Base-by-base conservation (phyloP, 2,888 invertebrate genomes). In the Neoscelio sp. region DNA sequence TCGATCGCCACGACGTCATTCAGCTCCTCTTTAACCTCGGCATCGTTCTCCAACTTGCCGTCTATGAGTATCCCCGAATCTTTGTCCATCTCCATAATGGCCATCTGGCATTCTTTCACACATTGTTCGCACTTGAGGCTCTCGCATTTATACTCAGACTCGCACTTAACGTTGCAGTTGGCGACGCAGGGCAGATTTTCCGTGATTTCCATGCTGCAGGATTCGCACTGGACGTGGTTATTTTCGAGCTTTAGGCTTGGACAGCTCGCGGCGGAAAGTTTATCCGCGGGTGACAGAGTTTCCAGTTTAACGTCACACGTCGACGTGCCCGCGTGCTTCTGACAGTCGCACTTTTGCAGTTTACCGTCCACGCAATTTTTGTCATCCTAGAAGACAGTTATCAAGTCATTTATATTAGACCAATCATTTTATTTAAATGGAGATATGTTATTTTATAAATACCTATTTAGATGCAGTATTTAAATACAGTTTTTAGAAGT, bases 1-100 rank as follows among this genome's bases (percentile, higher is more conserved):
- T 92, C 91, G 44, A 92, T 92, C 18, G 92, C 92, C 64, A 92
- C 92, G 60, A 92, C 92, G 77, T 92, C 92, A 77, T 92, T 92
- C 1, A 91, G 89, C 42, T 93, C 93, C 73, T 92, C 92, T 64
- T 89, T 89, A 23, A 90, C 89, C 44, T 88, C 88, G n/a, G 86
- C 74, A 42, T 90, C 90, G 2, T 83, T 82, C 42, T 90, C 89
- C 7, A 90, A 78, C 80, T 90, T 90, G 33, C 89, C 89, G 56
- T 89, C 89, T 26, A 85, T 84, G 58, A 88, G 62, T 20, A 89
- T 89, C 1, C 89, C 88, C 15, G 90, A 88, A 56, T 89, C 89
- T 65, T 89, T 88, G 62, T 89, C 87, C 20, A 87, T 87, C 35
- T 88, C 88, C 65, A 88, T 71, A 50, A 89, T 88, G 12, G 87